phyloP scores from a whole-genome alignment of 2,888 invertebrate genomes.

The Epirrhoe alternata region DNA sequence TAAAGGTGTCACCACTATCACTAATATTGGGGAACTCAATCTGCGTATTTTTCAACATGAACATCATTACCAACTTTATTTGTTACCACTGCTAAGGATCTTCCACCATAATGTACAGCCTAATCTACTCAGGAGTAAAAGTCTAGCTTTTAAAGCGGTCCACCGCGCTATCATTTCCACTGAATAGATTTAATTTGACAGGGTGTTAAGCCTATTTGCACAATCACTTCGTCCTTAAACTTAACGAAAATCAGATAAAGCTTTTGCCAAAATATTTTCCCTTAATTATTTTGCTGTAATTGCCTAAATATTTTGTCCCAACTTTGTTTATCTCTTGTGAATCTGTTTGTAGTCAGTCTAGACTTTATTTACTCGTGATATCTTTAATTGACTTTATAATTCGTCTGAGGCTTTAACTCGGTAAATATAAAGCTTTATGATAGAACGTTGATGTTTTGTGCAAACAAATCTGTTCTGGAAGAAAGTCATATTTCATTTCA shows the following conservation, averaged over 20 bases:
- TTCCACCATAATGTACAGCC: too few relatives aligned
- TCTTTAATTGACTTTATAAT: slow-evolving; percentile 52
- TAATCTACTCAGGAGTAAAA: too few relatives aligned
- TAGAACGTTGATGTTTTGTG: slow-evolving; percentile 19
- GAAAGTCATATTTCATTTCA: slow-evolving; percentile 1
- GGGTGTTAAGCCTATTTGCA: slow-evolving; percentile 14
- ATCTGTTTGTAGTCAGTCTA: slow-evolving; percentile 45
- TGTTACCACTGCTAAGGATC: too few relatives aligned
- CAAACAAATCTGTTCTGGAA: not conserved
- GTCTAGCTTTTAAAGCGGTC: too few relatives aligned
- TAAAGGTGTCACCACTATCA: too few relatives aligned
- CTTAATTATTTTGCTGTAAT: slow-evolving; percentile 42
- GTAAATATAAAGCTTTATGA: slow-evolving; percentile 21
- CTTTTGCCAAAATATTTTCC: slow-evolving; percentile 25
- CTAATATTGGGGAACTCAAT: too few relatives aligned
- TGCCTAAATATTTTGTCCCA: slow-evolving; percentile 42
- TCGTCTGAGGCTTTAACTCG: slow-evolving; percentile 29
- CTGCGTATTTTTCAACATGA: too few relatives aligned
- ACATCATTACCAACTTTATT: too few relatives aligned
- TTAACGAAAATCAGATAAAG: slow-evolving; percentile 31
- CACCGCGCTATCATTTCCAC: too few relatives aligned
- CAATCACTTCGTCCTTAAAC: slow-evolving; percentile 28
- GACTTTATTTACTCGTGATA: slow-evolving; percentile 44
- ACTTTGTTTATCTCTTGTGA: slow-evolving; percentile 46
- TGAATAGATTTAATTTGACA: not conserved